Conservation (phyloP, 2,797 vertebrate species). For the Melanotaenia maccullochi region DNA sequence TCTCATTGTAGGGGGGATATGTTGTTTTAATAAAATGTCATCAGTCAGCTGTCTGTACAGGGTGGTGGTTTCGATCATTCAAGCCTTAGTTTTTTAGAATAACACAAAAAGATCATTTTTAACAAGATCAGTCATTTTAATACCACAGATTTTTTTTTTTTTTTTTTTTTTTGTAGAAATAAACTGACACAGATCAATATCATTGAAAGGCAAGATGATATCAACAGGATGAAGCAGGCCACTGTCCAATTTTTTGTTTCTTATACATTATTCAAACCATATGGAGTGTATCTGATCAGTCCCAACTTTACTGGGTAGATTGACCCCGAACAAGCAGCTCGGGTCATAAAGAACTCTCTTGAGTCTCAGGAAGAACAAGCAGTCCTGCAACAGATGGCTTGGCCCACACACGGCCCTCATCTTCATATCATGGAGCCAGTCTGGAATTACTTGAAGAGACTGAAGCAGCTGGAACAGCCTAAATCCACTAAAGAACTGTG, state of each 20-base stretch:
- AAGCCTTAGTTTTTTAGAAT: too few relatives aligned
- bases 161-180: too few relatives aligned
- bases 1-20: too few relatives aligned
- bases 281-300: constrained; percentile 11
- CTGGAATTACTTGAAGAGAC: constrained; percentile 21
- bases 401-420: constrained; percentile 10
- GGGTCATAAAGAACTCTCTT: constrained; percentile 3
- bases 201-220: not conserved
- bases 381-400: constrained; percentile 32
- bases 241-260: not conserved
- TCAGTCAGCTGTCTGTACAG: too few relatives aligned
- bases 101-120: too few relatives aligned
- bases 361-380: constrained; percentile 12
- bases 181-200: not conserved
- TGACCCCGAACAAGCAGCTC: constrained; percentile 8
- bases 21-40: too few relatives aligned
- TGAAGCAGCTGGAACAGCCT: constrained; percentile 17
- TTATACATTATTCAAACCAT: constrained; percentile 2
- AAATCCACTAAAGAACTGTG: constrained; percentile 33
- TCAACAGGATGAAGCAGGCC: constrained; percentile 1
- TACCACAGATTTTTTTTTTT: too few relatives aligned
- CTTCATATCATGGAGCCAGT: constrained; percentile 13
- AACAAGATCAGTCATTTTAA: too few relatives aligned
- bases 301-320: constrained; percentile 2
- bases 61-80: too few relatives aligned